A percentile compares a stretch with the other conserved stretches of the same genome.
These are phyloP conservation scores for Syrista parreyssii DNA, from an alignment of 2,888 invertebrate genomes.

Conservation along the genomic window DNA sequence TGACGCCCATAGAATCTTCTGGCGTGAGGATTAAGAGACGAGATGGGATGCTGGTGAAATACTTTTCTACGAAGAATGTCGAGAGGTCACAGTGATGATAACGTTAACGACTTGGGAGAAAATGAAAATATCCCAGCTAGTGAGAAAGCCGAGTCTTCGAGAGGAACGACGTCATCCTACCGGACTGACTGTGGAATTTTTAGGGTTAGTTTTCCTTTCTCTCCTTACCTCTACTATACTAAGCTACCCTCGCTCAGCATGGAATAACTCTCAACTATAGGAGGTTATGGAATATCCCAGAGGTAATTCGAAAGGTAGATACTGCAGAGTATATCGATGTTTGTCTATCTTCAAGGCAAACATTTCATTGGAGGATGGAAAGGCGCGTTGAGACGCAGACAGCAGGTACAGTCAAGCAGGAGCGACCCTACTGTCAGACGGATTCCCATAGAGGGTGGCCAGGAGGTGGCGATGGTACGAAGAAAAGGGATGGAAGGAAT, in stretches of 20 bases:
- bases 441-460: neutral
- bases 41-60: neutral
- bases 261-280: too few relatives aligned
- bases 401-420: neutral
- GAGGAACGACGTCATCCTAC: neutral
- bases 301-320: neutral
- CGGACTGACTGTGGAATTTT: neutral
- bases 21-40: neutral
- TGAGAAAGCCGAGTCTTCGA: neutral
- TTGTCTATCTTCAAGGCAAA: conserved; percentile 6
- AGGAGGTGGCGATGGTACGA: neutral
- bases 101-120: neutral
- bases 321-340: conserved; percentile 1
- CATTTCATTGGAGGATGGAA: neutral
- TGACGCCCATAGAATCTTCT: neutral
- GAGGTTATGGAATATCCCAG: neutral
- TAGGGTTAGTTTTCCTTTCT: neutral
- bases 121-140: neutral
- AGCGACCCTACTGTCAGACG: neutral
- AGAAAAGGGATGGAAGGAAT: neutral
- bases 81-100: neutral
- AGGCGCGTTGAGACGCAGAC: neutral
- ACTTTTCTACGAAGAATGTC: neutral
- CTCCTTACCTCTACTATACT: neutral
- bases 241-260: neutral